phyloP scores from a whole-genome alignment of 2,797 vertebrate species.

The Hippocampus kuda region DNA sequence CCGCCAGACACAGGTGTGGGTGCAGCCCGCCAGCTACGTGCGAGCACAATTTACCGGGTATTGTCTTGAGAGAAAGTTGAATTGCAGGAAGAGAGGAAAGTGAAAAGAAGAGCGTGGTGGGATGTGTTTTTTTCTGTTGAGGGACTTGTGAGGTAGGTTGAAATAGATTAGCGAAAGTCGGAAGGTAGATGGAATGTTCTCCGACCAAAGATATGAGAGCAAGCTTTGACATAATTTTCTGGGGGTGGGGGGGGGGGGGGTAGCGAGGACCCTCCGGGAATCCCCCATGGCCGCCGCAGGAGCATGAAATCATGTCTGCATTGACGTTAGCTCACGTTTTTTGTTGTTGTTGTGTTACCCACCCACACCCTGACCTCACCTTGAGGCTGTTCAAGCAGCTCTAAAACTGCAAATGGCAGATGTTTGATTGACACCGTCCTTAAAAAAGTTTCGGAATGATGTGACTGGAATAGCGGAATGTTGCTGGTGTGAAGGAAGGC shows the following conservation, averaged over 20 bases:
- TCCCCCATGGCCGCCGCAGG: conserved; percentile 17
- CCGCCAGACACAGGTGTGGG: conserved; percentile 56
- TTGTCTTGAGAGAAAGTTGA: conserved; percentile 41
- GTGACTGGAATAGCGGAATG: conserved; percentile 39
- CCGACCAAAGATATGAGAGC: conserved; percentile 49
- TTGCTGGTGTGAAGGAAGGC: conserved; percentile 50
- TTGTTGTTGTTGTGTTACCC: conserved; percentile 20
- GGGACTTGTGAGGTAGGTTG: conserved; percentile 26
- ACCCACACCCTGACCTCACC: not conserved
- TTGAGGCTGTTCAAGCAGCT: conserved; percentile 50
- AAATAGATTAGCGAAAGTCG: conserved; percentile 47
- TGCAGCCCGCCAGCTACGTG: conserved; percentile 57
- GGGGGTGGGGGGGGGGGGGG: conserved; percentile 25
- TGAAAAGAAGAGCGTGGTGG: conserved; percentile 22
- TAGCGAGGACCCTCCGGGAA: conserved; percentile 20
- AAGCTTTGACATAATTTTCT: conserved; percentile 34
- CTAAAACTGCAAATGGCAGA: conserved; percentile 13
- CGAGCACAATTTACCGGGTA: conserved; percentile 56
- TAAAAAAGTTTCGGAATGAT: conserved; percentile 33
- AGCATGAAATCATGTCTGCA: conserved; percentile 37
- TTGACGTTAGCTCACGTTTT: conserved; percentile 28
- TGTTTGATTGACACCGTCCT: conserved; percentile 36
- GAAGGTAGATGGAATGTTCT: conserved; percentile 51
- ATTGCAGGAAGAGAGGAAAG: conserved; percentile 1
- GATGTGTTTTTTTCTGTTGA: conserved; percentile 40